Evolutionary conservation across 2,888 invertebrate species (phyloP).

Genomic region (Ochlodes sylvanus): DNA sequence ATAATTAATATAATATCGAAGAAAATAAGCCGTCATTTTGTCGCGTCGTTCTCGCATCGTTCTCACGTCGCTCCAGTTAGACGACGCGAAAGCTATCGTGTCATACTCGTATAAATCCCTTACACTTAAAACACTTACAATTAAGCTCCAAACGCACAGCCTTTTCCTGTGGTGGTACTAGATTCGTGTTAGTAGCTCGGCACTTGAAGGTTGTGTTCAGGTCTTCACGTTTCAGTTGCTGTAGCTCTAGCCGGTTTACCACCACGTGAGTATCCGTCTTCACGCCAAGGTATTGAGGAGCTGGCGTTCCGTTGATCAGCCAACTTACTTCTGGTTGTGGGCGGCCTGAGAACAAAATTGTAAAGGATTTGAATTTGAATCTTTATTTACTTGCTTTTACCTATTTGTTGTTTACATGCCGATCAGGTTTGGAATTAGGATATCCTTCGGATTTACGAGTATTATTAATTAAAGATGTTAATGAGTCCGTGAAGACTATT

Average conservation of each 20-base stretch:
- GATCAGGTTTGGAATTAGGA: too few species aligned
- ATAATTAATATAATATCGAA: background rate
- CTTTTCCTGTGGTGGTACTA: conserved; percentile 92
- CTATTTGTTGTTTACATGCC: too few species aligned
- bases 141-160: conserved; percentile 92
- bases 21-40: too few species aligned
- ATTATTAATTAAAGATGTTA: too few species aligned
- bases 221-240: conserved; percentile 89
- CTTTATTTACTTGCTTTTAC: too few species aligned
- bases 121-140: conserved; percentile 91
- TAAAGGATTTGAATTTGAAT: background rate
- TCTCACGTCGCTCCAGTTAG: too few species aligned
- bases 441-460: too few species aligned
- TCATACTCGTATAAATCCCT: too few species aligned
- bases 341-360: conserved; percentile 83
- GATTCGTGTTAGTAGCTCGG: conserved; percentile 94
- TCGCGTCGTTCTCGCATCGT: too few species aligned
- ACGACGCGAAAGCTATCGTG: too few species aligned
- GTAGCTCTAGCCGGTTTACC: conserved; percentile 91
- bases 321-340: conserved; percentile 92
- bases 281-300: conserved; percentile 89
- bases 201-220: conserved; percentile 94
- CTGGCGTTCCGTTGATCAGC: conserved; percentile 90
- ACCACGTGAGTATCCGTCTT: conserved; percentile 90
- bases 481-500: too few species aligned